Evolutionary conservation across 2,888 invertebrate genomes (phyloP), one percentile per base, ranked within the genome.

Genomic region (Odontothrips loti): DNA sequence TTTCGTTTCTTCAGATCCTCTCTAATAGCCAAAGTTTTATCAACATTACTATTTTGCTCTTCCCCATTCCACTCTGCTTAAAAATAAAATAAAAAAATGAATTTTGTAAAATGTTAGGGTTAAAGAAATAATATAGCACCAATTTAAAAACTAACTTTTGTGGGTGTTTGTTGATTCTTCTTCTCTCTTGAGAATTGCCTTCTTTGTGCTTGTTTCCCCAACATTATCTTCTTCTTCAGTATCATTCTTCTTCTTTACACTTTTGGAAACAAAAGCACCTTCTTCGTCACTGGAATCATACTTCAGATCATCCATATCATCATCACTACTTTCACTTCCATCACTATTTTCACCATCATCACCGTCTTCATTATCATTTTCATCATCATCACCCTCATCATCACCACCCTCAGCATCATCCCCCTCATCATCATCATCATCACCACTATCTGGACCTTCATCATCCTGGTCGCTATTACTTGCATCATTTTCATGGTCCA

Each of bases 1-100:
- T 89, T 89, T 58, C 87, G 85, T 80, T 86, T 86, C 58, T 87
- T 84, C 79, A 89, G 84, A 84, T 88, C 87, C 47, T 85, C 83
- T 82, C 68, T 68, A n/a, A 68, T 68, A 23, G 68, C n/a, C 23
- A n/a, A 20, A 23, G 68, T 11, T 23, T 68, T 68, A 23, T 68
- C 68, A 68, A 23, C 51, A 12, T 51, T 51, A 51, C 20, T 17
- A 6, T 20, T 51, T 51, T 43, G 34, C 6, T 43, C 34, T 43
- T 43, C 51, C 10, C 51, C 51, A 20, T 51, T 51, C 1, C 34
- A 43, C 34, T 43, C 34, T 43, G 34, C 2, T 43, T 43, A 43
- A 6, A 43, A 43, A 43, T 43, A 43, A 43, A 4, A 4, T 43
- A 43, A 43, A 43, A 43, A 43, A 43, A n/a, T n/a, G n/a, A n/a